phyloP scores from a whole-genome alignment of 1,140 invertebrate genomes.

The Pseudomyrmex flavicornis region DNA sequence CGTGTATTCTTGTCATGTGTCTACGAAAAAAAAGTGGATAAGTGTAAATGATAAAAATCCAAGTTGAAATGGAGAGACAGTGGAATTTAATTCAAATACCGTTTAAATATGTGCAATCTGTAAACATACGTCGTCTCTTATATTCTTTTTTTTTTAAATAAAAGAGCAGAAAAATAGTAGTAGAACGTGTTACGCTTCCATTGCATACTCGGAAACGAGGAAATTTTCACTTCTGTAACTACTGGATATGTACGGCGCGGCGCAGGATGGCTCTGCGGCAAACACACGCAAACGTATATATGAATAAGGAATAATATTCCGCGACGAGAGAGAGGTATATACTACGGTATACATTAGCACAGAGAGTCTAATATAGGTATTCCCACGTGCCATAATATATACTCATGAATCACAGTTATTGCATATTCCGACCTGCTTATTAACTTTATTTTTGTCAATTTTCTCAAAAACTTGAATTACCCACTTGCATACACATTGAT shows the following conservation, averaged over 20 bases:
- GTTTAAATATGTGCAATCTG: constrained; percentile 58
- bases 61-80: constrained; percentile 8
- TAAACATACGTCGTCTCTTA: constrained; percentile 20
- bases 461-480: constrained; percentile 9
- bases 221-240: constrained; percentile 60
- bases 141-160: constrained; percentile 17
- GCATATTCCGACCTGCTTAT: constrained; percentile 45
- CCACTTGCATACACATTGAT: neutral
- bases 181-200: constrained; percentile 22
- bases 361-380: constrained; percentile 37
- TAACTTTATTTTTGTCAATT: constrained; percentile 35
- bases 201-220: constrained; percentile 7
- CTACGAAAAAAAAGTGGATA: neutral
- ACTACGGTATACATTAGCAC: constrained; percentile 30
- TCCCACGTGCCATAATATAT: constrained; percentile 33
- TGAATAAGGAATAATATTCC: constrained; percentile 37
- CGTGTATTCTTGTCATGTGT: neutral
- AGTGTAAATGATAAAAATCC: constrained; percentile 31
- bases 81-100: constrained; percentile 32
- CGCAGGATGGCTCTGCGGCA: constrained; percentile 29
- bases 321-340: neutral
- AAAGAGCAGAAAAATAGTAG: constrained; percentile 29
- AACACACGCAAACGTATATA: constrained; percentile 35
- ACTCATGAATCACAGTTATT: constrained; percentile 43
- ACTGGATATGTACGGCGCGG: constrained; percentile 19